Conservation (phyloP, 2,888 invertebrate genomes). For the Cecidostiba fungosa region DNA sequence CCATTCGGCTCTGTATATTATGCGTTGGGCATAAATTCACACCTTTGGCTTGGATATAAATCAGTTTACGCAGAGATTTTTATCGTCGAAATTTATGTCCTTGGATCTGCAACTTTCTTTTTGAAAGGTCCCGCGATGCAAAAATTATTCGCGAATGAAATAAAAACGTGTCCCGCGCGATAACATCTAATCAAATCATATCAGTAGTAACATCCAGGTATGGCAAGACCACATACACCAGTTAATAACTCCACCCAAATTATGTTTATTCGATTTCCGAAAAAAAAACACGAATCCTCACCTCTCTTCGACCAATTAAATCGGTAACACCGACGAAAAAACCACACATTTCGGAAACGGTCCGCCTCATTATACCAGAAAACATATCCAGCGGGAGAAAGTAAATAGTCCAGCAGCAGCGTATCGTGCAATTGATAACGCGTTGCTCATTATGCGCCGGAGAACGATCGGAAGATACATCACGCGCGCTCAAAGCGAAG, state of each 20-base stretch:
- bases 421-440: conserved; percentile 17
- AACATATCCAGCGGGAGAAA: background rate
- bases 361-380: background rate
- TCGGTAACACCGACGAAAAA: background rate
- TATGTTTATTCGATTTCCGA: background rate
- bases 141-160: background rate
- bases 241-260: background rate
- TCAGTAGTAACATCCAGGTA: too few relatives aligned
- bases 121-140: background rate
- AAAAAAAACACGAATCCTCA: background rate
- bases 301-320: background rate
- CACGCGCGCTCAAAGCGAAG: background rate
- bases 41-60: background rate
- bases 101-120: background rate
- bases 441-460: conserved; percentile 7
- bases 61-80: background rate
- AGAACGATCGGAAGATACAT: conserved; percentile 23
- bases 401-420: background rate
- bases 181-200: too few relatives aligned
- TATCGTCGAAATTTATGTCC: background rate
- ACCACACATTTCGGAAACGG: background rate
- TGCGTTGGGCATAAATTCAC: background rate
- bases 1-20: background rate
- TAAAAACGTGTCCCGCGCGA: background rate
- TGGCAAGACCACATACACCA: background rate